Evolutionary conservation across 2,888 invertebrate genomes (phyloP).

Genomic region (Unio pictorum): DNA sequence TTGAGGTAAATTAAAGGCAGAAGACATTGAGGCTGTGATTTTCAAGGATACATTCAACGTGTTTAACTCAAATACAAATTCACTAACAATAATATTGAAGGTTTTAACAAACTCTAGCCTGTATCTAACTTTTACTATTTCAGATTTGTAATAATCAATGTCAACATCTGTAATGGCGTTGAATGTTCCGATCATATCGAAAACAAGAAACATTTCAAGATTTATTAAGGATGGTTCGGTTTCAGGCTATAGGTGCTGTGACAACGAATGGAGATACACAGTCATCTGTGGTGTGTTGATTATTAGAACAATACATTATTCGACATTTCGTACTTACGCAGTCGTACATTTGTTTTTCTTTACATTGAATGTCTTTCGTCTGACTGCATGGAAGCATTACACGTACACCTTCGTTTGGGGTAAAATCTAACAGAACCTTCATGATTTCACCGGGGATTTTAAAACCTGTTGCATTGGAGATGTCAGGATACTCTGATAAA

Average conservation of each 20-base stretch:
- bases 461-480: not conserved
- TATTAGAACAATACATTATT: conserved; percentile 1
- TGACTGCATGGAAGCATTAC: conserved; percentile 3
- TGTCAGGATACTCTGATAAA: not conserved
- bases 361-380: not conserved
- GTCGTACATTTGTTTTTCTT: conserved; percentile 10
- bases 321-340: conserved; percentile 12
- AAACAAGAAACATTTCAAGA: too few relatives aligned
- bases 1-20: not conserved
- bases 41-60: not conserved
- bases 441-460: not conserved
- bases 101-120: too few relatives aligned
- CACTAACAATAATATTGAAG: too few relatives aligned
- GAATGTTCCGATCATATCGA: too few relatives aligned
- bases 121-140: too few relatives aligned
- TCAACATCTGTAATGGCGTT: too few relatives aligned
- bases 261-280: too few relatives aligned
- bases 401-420: not conserved
- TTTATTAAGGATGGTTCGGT: too few relatives aligned
- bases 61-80: too few relatives aligned
- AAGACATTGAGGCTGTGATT: not conserved
- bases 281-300: not conserved
- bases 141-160: too few relatives aligned
- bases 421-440: conserved; percentile 12
- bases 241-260: too few relatives aligned